Conservation (phyloP, 1,140 invertebrate genomes). For the Drosophila mauritiana region DNA sequence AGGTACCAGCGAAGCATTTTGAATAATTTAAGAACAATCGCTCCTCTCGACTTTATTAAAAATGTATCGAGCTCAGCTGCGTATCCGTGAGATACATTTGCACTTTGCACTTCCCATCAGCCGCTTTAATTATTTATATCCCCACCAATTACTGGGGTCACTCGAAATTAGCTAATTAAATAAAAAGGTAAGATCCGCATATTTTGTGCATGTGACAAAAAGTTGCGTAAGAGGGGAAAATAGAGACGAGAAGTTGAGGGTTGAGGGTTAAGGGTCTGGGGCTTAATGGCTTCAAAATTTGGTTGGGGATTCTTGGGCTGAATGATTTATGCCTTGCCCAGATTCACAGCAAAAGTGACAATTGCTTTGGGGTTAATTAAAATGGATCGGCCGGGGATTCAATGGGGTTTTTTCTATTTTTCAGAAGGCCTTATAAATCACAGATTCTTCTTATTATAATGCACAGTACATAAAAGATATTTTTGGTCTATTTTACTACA, state of each 20-base stretch:
- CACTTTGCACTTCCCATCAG: slow-evolving; percentile 59
- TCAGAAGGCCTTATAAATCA: not conserved
- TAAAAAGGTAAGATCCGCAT: slow-evolving; percentile 51
- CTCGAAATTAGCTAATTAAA: slow-evolving; percentile 73
- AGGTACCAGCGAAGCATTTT: slow-evolving; percentile 22
- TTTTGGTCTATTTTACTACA: not conserved
- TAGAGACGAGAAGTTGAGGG: not conserved
- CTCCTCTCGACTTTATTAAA: slow-evolving; percentile 50
- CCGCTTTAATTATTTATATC: slow-evolving; percentile 68
- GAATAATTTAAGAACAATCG: slow-evolving; percentile 55
- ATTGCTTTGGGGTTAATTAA: slow-evolving; percentile 58
- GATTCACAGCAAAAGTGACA: slow-evolving; percentile 33
- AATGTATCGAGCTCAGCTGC: slow-evolving; percentile 55
- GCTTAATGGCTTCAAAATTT: slow-evolving; percentile 6
- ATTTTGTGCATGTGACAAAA: slow-evolving; percentile 58
- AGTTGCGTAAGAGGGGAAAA: slow-evolving; percentile 15
- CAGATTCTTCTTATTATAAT: too few species aligned
- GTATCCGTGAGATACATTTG: slow-evolving; percentile 62
- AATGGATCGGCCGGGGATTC: slow-evolving; percentile 50
- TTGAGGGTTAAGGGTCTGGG: not conserved
- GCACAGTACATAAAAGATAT: not conserved
- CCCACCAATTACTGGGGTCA: slow-evolving; percentile 64
- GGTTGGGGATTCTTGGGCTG: slow-evolving; percentile 2
- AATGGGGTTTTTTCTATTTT: not conserved
- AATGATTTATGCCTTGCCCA: slow-evolving; percentile 54